Percentiles rank a stretch among this genome's conserved stretches.
Conservation (phyloP, 2,113 vertebrate genomes). For the Salvelinus alpinus region DNA sequence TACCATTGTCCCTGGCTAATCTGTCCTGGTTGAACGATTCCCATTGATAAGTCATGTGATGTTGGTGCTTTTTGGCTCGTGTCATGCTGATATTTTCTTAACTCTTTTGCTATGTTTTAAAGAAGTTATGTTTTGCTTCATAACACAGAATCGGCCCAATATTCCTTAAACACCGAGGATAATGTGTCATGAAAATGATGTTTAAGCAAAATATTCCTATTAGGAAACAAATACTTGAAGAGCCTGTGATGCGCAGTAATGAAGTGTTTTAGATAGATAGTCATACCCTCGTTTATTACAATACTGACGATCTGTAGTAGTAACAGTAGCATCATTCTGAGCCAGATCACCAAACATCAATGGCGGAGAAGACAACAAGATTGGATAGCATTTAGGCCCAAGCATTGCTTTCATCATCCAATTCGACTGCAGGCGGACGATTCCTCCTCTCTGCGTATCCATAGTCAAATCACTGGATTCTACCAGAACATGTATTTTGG, state of each 20-base stretch:
- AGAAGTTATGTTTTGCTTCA: not conserved
- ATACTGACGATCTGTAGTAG: conserved; percentile 38
- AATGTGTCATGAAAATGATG: too few relatives aligned
- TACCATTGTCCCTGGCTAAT: conserved; percentile 3
- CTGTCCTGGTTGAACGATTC: not conserved
- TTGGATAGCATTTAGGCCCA: conserved; percentile 36
- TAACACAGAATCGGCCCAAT: not conserved
- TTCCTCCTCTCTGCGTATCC: too few relatives aligned
- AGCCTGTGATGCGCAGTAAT: conserved; percentile 26
- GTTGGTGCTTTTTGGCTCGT: not conserved
- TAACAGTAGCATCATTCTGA: conserved; percentile 15
- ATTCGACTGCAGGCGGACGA: too few relatives aligned
- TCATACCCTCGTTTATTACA: conserved; percentile 23
- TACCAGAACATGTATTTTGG: not conserved
- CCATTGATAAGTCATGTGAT: not conserved
- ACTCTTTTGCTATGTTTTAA: not conserved
- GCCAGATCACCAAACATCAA: not conserved
- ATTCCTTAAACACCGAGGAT: not conserved
- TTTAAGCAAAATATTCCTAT: not conserved
- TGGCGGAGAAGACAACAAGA: conserved; percentile 35
- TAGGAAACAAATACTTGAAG: conserved; percentile 2
- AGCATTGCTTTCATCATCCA: not conserved
- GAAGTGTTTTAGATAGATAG: conserved; percentile 42
- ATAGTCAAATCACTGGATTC: too few relatives aligned
- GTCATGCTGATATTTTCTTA: not conserved